Evolutionary conservation across 2,797 vertebrate species (phyloP), one percentile per base, ranked within the genome.

Genomic region (Crax fasciolata): DNA sequence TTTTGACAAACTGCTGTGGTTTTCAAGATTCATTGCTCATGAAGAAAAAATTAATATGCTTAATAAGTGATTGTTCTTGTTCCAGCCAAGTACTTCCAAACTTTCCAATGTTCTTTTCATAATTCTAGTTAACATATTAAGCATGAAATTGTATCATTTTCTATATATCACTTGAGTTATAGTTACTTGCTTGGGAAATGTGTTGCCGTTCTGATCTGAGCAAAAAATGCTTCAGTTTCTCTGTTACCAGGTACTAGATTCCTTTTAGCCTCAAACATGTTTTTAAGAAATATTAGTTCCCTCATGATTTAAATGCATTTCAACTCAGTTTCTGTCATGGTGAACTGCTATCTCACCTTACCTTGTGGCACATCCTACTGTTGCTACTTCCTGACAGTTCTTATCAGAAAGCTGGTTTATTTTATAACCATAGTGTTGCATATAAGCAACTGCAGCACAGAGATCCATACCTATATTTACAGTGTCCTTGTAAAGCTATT

Each of bases 21-120:
- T 96, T 95, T 91, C 88, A 94, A 93, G 85, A 95, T 93, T 95
- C 59, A 89, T 87, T 87, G 62, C 35, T 91, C 90, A 84, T 70
- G 83, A 94, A 91, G 51, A 93, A 93, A 93, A 95, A 93, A 90
- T 71, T 87, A 95, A 84, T 95, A 59, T 54, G 55, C 46, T 82
- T 94, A 94, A 73, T 91, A 93, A 86, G 21, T 76, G 73, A 86
- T 91, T 48, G 39, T 84, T 93, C 85, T 49, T 78, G 55, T 95
- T 95, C 48, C 77, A 94, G 27, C 83, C 67, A 66, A 82, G 43
- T 74, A 90, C 76, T 91, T 90, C 52, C 59, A 79, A 90, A 93
- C 30, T 76, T 91, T 87, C 78, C 74, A 93, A 83, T 79, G 41
- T 12, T 90, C 25, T 91, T 82, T 94, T 66, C 67, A 87, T 95